Conservation (phyloP, 2,113 vertebrate genomes). For the Orientallactaga bullata region DNA sequence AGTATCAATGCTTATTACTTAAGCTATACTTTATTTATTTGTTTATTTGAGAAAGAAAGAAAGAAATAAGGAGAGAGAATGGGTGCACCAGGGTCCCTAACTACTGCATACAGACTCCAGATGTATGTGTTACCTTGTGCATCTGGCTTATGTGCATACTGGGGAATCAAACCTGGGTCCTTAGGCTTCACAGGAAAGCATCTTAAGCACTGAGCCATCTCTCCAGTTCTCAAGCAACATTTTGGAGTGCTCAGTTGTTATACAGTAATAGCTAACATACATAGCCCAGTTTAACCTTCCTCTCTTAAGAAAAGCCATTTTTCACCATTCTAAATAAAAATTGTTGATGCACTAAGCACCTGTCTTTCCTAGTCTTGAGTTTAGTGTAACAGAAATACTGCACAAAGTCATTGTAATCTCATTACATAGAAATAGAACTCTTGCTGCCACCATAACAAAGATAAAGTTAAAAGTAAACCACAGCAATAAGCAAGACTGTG, state of each 20-base stretch:
- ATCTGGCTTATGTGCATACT: too few species aligned
- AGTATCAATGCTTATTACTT: background rate
- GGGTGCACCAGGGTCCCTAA: too few species aligned
- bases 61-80: too few species aligned
- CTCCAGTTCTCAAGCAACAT: background rate
- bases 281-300: background rate
- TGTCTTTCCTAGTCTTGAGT: background rate
- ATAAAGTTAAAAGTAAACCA: slow-evolving; percentile 22
- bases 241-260: background rate
- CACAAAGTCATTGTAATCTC: background rate
- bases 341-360: background rate
- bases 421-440: background rate
- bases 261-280: slow-evolving; percentile 1
- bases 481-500: background rate
- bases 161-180: too few species aligned
- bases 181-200: too few species aligned
- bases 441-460: background rate
- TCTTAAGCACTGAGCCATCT: too few species aligned
- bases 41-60: too few species aligned
- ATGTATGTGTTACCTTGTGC: too few species aligned
- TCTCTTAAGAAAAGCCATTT: slow-evolving; percentile 2
- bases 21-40: too few species aligned
- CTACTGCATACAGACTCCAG: too few species aligned
- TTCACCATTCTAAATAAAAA: slow-evolving; percentile 6
- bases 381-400: slow-evolving; percentile 21